phyloP scores from a whole-genome alignment of 2,797 vertebrate genomes.

The Decapterus maruadsi region DNA sequence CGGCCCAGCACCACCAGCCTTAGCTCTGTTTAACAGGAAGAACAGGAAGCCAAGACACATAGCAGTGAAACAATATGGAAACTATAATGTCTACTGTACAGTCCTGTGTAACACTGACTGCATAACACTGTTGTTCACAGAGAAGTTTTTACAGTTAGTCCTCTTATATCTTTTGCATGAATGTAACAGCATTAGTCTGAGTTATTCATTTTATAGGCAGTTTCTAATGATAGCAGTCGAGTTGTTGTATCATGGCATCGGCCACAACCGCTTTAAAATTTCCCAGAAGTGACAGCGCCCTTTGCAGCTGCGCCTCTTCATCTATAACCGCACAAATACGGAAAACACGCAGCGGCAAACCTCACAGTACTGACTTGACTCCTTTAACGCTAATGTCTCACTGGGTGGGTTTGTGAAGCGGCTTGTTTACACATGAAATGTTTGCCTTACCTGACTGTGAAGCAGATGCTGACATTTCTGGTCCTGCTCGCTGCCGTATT shows the following conservation, averaged over 20 bases:
- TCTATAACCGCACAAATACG: not conserved
- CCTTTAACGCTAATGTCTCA: not conserved
- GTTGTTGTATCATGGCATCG: not conserved
- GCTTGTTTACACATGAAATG: rapidly evolving
- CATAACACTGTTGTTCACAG: not conserved
- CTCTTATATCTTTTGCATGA: not conserved
- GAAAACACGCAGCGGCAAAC: not conserved
- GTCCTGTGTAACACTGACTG: not conserved
- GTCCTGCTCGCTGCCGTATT: not conserved
- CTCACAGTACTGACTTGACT: not conserved
- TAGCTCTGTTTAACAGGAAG: conserved; percentile 63
- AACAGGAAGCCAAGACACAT: not conserved
- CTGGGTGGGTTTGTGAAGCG: not conserved
- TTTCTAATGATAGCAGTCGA: not conserved
- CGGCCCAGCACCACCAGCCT: conserved; percentile 84
- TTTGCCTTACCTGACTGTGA: conserved; percentile 54
- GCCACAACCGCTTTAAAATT: not conserved
- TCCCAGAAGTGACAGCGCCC: conserved; percentile 45
- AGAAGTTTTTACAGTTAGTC: no score
- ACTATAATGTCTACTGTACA: not conserved
- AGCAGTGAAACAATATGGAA: not conserved
- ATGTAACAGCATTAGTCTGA: not conserved
- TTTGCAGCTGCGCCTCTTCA: not conserved
- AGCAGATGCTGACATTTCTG: conserved; percentile 60
- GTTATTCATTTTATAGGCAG: not conserved